These are phyloP conservation scores for Microplitis demolitor DNA, from an alignment of 1,140 invertebrate genomes.

Conservation along the genomic window DNA sequence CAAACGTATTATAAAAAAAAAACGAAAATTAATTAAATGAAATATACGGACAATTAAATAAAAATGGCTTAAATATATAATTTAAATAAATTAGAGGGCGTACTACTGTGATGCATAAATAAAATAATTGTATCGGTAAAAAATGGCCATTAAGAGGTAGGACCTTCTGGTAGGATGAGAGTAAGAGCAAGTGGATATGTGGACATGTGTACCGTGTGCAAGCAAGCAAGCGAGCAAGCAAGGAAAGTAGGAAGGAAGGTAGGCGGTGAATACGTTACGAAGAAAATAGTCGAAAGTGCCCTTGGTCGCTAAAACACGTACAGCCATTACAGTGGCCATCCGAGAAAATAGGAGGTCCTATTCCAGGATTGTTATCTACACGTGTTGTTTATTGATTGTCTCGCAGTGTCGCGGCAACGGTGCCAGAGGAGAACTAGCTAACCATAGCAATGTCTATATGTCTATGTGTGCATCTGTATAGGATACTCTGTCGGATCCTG, in stretches of 20 bases:
- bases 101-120: too few relatives aligned
- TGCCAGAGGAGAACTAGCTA: conserved; percentile 7
- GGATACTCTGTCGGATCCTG: conserved; percentile 34
- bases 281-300: conserved; percentile 29
- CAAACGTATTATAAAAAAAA: too few relatives aligned
- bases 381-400: conserved; percentile 61
- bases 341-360: conserved; percentile 50
- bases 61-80: too few relatives aligned
- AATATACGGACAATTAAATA: too few relatives aligned
- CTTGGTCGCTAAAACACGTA: conserved; percentile 45
- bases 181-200: neutral
- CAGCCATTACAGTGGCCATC: conserved; percentile 47
- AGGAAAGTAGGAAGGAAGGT: neutral
- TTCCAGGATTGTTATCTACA: conserved; percentile 58
- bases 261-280: conserved; percentile 31
- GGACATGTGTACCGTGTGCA: conserved; percentile 3
- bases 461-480: too few relatives aligned
- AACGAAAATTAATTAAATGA: too few relatives aligned
- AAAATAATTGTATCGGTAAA: too few relatives aligned
- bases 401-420: conserved; percentile 42
- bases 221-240: too few relatives aligned
- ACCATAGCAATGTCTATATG: too few relatives aligned
- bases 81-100: too few relatives aligned
- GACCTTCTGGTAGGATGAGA: neutral
- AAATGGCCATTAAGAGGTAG: neutral